A percentile compares a stretch with the other conserved stretches of the same genome.
phyloP scores from a whole-genome alignment of 2,113 vertebrate species.

The Clarias magur region DNA sequence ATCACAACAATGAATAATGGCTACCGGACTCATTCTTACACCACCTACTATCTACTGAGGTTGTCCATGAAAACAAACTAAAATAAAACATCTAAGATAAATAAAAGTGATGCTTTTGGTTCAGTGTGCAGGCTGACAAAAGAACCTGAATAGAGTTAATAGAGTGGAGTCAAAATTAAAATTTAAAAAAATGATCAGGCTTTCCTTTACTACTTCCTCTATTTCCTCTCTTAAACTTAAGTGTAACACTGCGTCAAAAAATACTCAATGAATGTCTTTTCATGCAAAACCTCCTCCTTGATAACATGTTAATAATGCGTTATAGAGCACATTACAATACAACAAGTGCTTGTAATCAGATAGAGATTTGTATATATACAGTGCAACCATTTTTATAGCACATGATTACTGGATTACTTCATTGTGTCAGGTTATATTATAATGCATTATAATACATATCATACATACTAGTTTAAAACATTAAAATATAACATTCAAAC shows the following conservation, averaged over 20 bases:
- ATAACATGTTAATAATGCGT: background rate
- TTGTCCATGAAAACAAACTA: background rate
- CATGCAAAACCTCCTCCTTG: background rate
- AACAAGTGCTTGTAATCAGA: background rate
- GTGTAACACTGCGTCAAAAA: background rate
- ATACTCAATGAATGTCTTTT: background rate
- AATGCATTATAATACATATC: background rate
- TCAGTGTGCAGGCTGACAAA: background rate
- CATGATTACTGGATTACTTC: background rate
- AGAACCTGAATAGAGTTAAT: background rate
- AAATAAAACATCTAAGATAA: background rate
- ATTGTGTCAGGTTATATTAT: background rate
- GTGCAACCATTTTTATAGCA: background rate
- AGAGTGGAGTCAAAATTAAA: too few relatives aligned
- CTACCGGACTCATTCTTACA: background rate
- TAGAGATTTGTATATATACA: background rate
- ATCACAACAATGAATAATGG: constrained; percentile 19
- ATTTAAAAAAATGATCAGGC: background rate
- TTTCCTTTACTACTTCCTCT: background rate
- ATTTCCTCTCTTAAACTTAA: background rate
- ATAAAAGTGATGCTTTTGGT: background rate
- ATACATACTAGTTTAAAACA: background rate
- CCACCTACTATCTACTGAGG: background rate
- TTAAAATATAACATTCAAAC: too few relatives aligned
- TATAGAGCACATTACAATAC: background rate